These are phyloP conservation scores for Eremophila alpestris DNA, from an alignment of 2,797 vertebrate species.

Conservation along the genomic window DNA sequence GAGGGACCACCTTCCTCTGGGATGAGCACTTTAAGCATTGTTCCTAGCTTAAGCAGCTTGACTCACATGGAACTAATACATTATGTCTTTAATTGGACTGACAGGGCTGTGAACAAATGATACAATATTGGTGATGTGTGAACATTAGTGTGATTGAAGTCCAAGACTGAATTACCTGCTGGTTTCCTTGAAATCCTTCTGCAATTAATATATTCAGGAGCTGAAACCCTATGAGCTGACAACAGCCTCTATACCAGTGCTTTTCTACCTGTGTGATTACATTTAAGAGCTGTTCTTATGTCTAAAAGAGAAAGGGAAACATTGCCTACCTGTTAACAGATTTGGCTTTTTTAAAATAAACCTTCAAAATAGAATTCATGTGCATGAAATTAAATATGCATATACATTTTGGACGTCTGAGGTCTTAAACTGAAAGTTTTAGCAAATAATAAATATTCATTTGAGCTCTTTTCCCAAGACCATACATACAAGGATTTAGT, in stretches of 20 bases:
- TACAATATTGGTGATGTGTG: background rate
- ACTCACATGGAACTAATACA: background rate
- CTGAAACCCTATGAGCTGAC: background rate
- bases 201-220: background rate
- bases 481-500: fast-evolving
- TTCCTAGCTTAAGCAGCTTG: background rate
- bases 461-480: background rate
- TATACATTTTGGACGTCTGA: background rate
- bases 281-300: background rate
- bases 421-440: background rate
- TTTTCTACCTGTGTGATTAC: background rate
- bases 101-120: background rate
- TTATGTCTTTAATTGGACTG: background rate
- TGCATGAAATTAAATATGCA: background rate
- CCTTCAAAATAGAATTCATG: background rate
- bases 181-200: background rate
- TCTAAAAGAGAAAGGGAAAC: background rate
- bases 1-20: background rate
- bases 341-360: background rate
- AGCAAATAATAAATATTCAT: background rate
- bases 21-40: background rate
- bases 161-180: background rate
- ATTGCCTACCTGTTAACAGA: background rate
- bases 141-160: background rate
- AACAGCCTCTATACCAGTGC: background rate